Evolutionary conservation across 2,113 vertebrate genomes (phyloP), one percentile per base, ranked within the genome.

Genomic region (Alouatta palliata): DNA sequence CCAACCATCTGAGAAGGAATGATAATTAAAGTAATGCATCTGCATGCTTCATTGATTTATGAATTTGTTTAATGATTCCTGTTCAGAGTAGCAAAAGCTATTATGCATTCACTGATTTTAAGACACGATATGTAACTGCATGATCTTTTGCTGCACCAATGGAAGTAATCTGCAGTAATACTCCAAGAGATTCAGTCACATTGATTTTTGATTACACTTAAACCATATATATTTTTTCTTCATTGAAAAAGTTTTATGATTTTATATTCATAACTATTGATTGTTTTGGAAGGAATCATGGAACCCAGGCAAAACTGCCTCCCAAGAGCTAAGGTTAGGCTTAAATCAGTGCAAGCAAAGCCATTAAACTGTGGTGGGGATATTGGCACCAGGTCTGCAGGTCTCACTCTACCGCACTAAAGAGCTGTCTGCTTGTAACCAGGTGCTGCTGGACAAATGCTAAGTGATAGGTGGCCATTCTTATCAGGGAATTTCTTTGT

Each of bases 21-120:
- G 91, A 99, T 99, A 99, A 99, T 99, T 99, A 99, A 99, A 99
- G 98, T 99, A 99, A 99, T 99, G 99, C 98, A 99, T 99, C 97
- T 98, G 98, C 98, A 98, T 99, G 98, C 99, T 99, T 99, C 99
- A 98, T 98, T 99, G 99, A 99, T 99, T 99, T 99, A 99, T 99
- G 99, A 99, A 99, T 99, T 99, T 99, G 98, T 99, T 99, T 99
- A 99, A 99, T 99, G 99, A 99, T 99, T 99, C 99, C 98, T 99
- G 98, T 98, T 99, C 97, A 94, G 95, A 98, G 98, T 98, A 99
- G 99, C 97, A 98, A 97, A 98, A 98, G 95, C 97, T 96, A 97
- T 99, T 98, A 98, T 77, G 97, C 96, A 97, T 98, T 98, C 97
- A 93, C 97, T 98, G 97, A 97, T 98, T 99, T 99, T 98, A 98